Evolutionary conservation across 2,113 vertebrate species (phyloP).

Genomic region (Vombatus ursinus): DNA sequence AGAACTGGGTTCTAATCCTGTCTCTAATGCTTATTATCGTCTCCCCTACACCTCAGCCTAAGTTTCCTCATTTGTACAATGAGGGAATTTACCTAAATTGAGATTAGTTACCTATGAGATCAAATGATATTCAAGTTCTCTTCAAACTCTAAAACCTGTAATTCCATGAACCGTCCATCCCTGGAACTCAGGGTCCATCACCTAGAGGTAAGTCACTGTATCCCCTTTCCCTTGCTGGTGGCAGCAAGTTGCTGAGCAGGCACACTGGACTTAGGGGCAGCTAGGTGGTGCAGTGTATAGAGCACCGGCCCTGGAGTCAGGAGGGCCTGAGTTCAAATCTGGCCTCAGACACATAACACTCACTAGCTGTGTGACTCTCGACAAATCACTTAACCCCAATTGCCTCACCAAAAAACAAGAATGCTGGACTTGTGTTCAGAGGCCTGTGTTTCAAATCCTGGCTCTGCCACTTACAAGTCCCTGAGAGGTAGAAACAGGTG

Average conservation of each 20-base stretch:
- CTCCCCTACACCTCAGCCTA: neutral
- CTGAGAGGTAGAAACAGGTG: no score
- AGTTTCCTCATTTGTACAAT: neutral
- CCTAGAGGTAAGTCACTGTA: neutral
- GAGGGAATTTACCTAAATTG: neutral
- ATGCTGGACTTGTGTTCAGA: neutral
- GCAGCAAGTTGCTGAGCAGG: neutral
- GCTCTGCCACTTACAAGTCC: no score
- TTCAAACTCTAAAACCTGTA: neutral
- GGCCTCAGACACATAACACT: no score
- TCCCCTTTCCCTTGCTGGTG: neutral
- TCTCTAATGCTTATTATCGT: neutral
- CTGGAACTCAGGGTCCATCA: neutral
- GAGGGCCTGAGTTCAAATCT: no score
- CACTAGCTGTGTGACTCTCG: no score
- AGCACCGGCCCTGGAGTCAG: no score
- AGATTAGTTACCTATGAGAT: neutral
- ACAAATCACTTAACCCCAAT: no score
- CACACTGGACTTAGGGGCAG: no score
- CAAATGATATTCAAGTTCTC: neutral
- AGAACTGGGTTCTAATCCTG: neutral
- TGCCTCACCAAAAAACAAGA: no score
- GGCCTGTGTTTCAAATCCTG: neutral
- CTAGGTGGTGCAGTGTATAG: no score
- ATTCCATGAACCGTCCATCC: neutral